Conservation (phyloP, 2,888 invertebrate genomes). For the Brassicogethes aeneus region DNA sequence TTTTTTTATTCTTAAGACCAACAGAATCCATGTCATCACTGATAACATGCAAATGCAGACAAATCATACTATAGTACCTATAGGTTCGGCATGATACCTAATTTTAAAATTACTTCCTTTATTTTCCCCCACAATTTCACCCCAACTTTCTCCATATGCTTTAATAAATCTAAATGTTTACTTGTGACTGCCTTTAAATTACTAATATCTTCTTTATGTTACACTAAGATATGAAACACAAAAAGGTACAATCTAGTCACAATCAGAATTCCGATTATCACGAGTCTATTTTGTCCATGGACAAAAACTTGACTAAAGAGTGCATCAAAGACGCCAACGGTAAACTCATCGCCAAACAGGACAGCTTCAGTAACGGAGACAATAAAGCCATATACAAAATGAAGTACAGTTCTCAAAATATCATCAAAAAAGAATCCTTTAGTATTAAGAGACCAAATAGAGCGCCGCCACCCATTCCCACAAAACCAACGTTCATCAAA, state of each 20-base stretch:
- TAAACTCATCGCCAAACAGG: slow-evolving; percentile 26
- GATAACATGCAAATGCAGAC: slow-evolving; percentile 80
- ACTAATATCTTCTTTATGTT: slow-evolving; percentile 64
- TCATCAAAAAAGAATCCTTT: not conserved
- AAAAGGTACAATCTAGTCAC: slow-evolving; percentile 29
- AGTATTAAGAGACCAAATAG: slow-evolving; percentile 37
- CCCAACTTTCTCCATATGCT: slow-evolving; percentile 63
- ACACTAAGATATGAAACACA: slow-evolving; percentile 62
- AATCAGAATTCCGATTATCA: slow-evolving; percentile 37
- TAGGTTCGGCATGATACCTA: slow-evolving; percentile 73
- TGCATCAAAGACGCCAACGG: slow-evolving; percentile 29
- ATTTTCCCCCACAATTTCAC: slow-evolving; percentile 48
- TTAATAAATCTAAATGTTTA: slow-evolving; percentile 54
- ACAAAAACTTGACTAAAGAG: slow-evolving; percentile 34
- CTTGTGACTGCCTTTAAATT: slow-evolving; percentile 54
- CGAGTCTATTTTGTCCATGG: slow-evolving; percentile 35
- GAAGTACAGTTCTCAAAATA: slow-evolving; percentile 7
- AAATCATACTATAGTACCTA: no score
- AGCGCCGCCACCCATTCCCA: slow-evolving; percentile 57
- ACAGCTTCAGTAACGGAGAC: slow-evolving; percentile 27
- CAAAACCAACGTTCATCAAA: slow-evolving; percentile 43
- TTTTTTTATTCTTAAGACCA: slow-evolving; percentile 66
- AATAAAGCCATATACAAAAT: slow-evolving; percentile 10
- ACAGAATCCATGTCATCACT: slow-evolving; percentile 79
- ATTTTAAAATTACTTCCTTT: slow-evolving; percentile 44